Evolutionary conservation across 2,797 vertebrate genomes (phyloP).

Genomic region (Zonotrichia albicollis): DNA sequence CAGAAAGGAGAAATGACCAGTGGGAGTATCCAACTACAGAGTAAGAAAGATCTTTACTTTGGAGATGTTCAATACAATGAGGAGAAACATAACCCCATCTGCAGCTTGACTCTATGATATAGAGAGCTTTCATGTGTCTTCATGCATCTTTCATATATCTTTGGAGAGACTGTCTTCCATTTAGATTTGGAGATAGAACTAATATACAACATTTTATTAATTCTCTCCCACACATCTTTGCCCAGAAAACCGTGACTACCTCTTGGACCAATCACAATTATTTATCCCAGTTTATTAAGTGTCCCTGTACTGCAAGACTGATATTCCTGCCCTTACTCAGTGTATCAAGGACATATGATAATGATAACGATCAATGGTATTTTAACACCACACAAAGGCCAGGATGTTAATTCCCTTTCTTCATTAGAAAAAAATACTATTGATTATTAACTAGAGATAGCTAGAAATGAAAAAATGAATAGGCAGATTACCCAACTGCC

Average conservation of each 20-base stretch:
- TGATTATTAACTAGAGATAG: conserved; percentile 78
- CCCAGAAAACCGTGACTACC: conserved; percentile 24
- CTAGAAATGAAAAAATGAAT: conserved; percentile 73
- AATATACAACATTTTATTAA: conserved; percentile 60
- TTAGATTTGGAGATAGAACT: conserved; percentile 54
- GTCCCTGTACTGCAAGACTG: conserved; percentile 58
- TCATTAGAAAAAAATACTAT: conserved; percentile 77
- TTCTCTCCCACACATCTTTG: conserved; percentile 52
- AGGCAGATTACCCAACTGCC: conserved; percentile 64
- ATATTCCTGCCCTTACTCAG: conserved; percentile 69
- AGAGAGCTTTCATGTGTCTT: conserved; percentile 13
- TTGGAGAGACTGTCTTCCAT: conserved; percentile 34
- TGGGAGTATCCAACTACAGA: neutral
- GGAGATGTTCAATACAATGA: neutral
- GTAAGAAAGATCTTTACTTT: neutral
- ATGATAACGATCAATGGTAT: conserved; percentile 78
- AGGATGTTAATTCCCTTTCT: conserved; percentile 74
- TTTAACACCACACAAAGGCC: conserved; percentile 77
- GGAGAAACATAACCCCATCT: neutral
- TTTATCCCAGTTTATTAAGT: conserved; percentile 67
- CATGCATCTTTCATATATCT: neutral
- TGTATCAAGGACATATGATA: conserved; percentile 81
- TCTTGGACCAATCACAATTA: conserved; percentile 63
- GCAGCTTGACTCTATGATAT: neutral
- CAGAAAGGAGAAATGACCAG: neutral